A percentile compares a stretch with the other conserved stretches of the same genome.
phyloP scores from a whole-genome alignment of 2,888 invertebrate genomes.

The Chloroclystis v-ata region DNA sequence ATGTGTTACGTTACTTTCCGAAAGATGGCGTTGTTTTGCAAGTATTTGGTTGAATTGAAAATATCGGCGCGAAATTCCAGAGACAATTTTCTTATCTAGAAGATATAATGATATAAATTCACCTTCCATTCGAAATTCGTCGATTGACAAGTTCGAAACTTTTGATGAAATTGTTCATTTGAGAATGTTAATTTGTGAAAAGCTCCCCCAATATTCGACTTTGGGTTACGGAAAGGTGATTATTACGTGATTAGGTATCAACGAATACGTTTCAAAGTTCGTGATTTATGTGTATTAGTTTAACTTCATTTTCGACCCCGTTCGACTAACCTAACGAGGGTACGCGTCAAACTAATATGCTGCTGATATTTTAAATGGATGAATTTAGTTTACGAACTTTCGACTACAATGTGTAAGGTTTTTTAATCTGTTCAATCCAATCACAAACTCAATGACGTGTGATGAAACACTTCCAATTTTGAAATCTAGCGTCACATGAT shows the following conservation, averaged over 20 bases:
- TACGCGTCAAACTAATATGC: constrained; percentile 28
- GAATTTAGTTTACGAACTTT: constrained; percentile 4
- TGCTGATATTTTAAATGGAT: constrained; percentile 22
- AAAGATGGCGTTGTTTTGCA: constrained; percentile 42
- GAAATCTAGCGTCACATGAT: constrained; percentile 20
- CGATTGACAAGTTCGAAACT: constrained; percentile 1
- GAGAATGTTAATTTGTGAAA: constrained; percentile 4
- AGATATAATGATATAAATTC: neutral
- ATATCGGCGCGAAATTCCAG: neutral
- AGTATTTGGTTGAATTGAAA: neutral
- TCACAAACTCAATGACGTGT: no score
- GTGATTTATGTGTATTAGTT: constrained; percentile 69
- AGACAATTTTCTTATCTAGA: neutral
- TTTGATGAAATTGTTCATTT: neutral
- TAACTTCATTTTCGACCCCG: constrained; percentile 26
- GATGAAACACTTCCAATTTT: no score
- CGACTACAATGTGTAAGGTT: no score
- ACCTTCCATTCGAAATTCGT: neutral
- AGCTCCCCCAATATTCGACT: constrained; percentile 43
- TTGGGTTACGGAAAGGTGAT: constrained; percentile 58
- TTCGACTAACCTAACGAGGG: constrained; percentile 25
- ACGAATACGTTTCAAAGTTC: constrained; percentile 60
- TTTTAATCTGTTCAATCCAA: no score
- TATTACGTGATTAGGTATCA: constrained; percentile 67
- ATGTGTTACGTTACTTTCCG: constrained; percentile 30